Evolutionary conservation across 1,140 invertebrate genomes (phyloP).

Genomic region (Brachionus rubens): DNA sequence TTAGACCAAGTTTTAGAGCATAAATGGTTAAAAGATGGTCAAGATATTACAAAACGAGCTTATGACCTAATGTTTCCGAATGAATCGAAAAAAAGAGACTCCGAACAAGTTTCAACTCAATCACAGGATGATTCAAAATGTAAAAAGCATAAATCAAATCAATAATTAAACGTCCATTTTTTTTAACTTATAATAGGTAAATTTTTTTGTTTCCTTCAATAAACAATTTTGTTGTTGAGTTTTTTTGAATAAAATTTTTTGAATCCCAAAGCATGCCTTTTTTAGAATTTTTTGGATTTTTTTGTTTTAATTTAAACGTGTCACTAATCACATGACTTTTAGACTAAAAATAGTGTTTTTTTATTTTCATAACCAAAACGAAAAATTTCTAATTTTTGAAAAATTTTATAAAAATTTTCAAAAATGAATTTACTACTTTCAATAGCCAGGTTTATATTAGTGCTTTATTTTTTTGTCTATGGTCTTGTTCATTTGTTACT

Average conservation of each 20-base stretch:
- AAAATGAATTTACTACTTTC: slow-evolving; percentile 33
- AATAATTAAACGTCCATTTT: no score
- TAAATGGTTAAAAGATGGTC: slow-evolving; percentile 3
- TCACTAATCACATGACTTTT: neutral
- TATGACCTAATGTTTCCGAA: slow-evolving; percentile 1
- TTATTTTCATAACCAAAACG: neutral
- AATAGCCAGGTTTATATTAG: slow-evolving; percentile 34
- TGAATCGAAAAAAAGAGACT: neutral
- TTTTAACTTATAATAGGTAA: no score
- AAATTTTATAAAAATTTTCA: neutral
- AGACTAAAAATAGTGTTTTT: neutral
- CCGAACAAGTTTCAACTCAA: neutral
- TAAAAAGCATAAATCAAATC: slow-evolving; percentile 37
- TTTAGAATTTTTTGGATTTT: neutral
- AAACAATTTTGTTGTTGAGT: neutral
- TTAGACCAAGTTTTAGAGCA: slow-evolving; percentile 24
- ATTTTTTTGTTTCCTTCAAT: no score
- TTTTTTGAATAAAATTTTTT: slow-evolving; percentile 14
- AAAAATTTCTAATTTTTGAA: neutral
- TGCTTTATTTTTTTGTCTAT: slow-evolving; percentile 13
- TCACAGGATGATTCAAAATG: neutral
- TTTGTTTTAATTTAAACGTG: no score
- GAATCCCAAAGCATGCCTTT: neutral
- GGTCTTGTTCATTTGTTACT: neutral
- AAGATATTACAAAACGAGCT: neutral